Percentiles rank a stretch among this genome's conserved stretches.
Conservation (phyloP, 2,113 vertebrate genomes). For the Panurus biarmicus region DNA sequence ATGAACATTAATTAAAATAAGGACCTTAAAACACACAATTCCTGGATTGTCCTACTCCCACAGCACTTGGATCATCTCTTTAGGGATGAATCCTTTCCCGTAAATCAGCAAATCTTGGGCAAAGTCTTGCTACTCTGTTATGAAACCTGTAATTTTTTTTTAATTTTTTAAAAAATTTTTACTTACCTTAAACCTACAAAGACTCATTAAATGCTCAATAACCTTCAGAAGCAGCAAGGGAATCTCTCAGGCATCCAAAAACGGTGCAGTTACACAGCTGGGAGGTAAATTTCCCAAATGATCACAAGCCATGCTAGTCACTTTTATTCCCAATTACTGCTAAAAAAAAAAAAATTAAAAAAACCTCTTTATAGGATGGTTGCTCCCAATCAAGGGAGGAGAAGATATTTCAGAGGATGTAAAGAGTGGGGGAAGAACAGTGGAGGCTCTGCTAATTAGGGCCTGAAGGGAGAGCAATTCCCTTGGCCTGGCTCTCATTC, state of each 20-base stretch:
- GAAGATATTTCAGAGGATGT: not conserved
- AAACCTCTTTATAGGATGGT: not conserved
- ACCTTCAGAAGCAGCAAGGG: not conserved
- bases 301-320: not conserved
- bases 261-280: not conserved
- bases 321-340: slow-evolving; percentile 32
- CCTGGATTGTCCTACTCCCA: not conserved
- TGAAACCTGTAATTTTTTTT: not conserved
- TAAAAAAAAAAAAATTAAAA: not conserved
- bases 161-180: not conserved
- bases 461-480: slow-evolving; percentile 37
- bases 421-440: not conserved
- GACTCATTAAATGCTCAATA: not conserved
- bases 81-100: no score
- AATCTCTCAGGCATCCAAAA: not conserved
- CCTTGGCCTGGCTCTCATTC: not conserved
- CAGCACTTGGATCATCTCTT: not conserved
- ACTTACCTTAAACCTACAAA: not conserved
- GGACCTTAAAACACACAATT: not conserved
- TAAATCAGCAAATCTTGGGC: not conserved
- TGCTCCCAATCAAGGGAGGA: not conserved
- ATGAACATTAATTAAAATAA: not conserved
- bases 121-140: not conserved
- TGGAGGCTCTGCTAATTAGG: slow-evolving; percentile 18
- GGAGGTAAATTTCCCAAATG: not conserved